phyloP scores from a whole-genome alignment of 2,797 vertebrate genomes.

The Linurgus olivaceus region DNA sequence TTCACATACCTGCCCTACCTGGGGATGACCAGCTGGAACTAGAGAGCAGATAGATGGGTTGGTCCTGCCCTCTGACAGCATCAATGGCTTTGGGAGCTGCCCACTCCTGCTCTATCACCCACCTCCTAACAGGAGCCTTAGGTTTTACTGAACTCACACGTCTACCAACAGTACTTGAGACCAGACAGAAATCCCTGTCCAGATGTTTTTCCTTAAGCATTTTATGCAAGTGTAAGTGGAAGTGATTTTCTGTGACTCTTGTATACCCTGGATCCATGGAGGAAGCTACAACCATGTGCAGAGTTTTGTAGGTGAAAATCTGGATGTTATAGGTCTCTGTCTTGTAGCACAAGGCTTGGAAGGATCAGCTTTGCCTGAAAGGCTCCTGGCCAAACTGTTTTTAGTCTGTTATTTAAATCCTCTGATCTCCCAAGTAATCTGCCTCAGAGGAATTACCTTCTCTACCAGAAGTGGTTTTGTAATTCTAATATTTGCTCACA shows the following conservation, averaged over 20 bases:
- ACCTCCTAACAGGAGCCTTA: not conserved
- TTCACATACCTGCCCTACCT: not conserved
- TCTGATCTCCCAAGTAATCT: not conserved
- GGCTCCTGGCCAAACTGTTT: not conserved
- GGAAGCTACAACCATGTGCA: accelerated
- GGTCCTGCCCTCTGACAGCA: not conserved
- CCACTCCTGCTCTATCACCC: not conserved
- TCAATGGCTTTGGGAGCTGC: not conserved
- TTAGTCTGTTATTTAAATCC: not conserved
- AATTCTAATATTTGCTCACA: not conserved
- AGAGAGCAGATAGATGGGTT: not conserved
- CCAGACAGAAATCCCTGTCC: not conserved
- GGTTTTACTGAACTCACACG: not conserved
- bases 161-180: not conserved
- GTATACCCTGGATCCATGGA: accelerated
- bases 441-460: not conserved
- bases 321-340: accelerated
- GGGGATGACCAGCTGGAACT: accelerated
- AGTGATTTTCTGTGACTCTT: not conserved
- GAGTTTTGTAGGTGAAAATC: not conserved
- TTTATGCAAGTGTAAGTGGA: not conserved
- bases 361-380: not conserved
- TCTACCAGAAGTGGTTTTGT: not conserved
- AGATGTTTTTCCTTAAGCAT: not conserved
- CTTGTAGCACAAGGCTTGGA: not conserved